A percentile compares a stretch with the other conserved stretches of the same genome.
phyloP scores from a whole-genome alignment of 2,888 invertebrate species.

The Diadromus collaris region DNA sequence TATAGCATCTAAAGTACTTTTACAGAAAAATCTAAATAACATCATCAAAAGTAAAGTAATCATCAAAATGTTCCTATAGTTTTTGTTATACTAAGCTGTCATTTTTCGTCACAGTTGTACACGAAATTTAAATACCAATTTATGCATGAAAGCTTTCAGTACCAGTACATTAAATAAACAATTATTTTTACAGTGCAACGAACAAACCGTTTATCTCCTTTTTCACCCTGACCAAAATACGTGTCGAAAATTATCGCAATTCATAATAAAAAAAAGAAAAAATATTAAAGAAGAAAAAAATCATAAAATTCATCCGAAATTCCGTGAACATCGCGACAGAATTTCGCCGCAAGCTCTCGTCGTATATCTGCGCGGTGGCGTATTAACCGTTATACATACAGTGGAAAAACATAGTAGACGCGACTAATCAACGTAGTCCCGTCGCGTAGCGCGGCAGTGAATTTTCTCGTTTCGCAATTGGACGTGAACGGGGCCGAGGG shows the following conservation, averaged over 20 bases:
- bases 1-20: too few relatives aligned
- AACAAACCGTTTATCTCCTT: not conserved
- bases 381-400: slow-evolving; percentile 26
- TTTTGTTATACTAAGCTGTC: too few relatives aligned
- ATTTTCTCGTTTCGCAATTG: slow-evolving; percentile 60
- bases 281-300: not conserved
- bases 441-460: slow-evolving; percentile 61
- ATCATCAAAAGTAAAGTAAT: too few relatives aligned
- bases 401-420: slow-evolving; percentile 33
- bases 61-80: too few relatives aligned
- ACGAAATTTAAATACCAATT: too few relatives aligned
- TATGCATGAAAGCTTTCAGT: too few relatives aligned
- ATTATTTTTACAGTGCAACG: too few relatives aligned
- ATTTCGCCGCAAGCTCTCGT: not conserved
- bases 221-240: not conserved
- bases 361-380: not conserved
- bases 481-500: slow-evolving; percentile 55
- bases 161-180: too few relatives aligned
- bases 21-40: too few relatives aligned
- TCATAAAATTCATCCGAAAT: not conserved
- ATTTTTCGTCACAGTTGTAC: too few relatives aligned
- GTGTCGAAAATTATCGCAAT: not conserved
- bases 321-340: not conserved
- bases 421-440: slow-evolving; percentile 63
- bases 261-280: not conserved